Conservation (phyloP, 2,888 invertebrate species). For the Ectemnius lituratus region DNA sequence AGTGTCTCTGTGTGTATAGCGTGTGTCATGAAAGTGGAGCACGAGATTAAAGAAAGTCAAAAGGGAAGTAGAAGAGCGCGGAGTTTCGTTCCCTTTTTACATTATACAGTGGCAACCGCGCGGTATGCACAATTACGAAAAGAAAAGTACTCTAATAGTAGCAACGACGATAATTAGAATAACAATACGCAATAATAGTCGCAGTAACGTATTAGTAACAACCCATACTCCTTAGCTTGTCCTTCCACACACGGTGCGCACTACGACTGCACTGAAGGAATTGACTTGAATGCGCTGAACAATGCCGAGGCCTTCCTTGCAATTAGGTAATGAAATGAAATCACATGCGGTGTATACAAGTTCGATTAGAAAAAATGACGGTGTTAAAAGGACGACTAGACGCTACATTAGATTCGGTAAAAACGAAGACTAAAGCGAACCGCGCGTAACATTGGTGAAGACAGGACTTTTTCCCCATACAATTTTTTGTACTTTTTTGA, state of each 20-base stretch:
- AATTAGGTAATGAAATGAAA: slow-evolving; percentile 30
- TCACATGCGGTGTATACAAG: slow-evolving; percentile 32
- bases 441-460: slow-evolving; percentile 53
- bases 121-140: not conserved
- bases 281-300: slow-evolving; percentile 39
- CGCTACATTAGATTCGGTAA: slow-evolving; percentile 66
- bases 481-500: slow-evolving; percentile 76
- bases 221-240: slow-evolving; percentile 17
- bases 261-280: slow-evolving; percentile 20
- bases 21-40: slow-evolving; percentile 13
- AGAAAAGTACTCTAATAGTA: not conserved
- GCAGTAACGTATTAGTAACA: slow-evolving; percentile 24
- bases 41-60: slow-evolving; percentile 8
- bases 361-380: slow-evolving; percentile 60
- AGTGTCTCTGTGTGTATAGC: slow-evolving; percentile 25
- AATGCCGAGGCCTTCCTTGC: slow-evolving; percentile 29
- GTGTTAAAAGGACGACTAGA: slow-evolving; percentile 74
- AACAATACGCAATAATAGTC: slow-evolving; percentile 9
- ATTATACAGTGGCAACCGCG: slow-evolving; percentile 4
- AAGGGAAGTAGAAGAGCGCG: not conserved
- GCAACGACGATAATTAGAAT: slow-evolving; percentile 10
- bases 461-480: slow-evolving; percentile 55
- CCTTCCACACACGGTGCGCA: slow-evolving; percentile 23
- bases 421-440: slow-evolving; percentile 67
- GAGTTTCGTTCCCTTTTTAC: slow-evolving; percentile 5